Evolutionary conservation across 2,797 vertebrate species (phyloP).

Genomic region (Antennarius maculatus): DNA sequence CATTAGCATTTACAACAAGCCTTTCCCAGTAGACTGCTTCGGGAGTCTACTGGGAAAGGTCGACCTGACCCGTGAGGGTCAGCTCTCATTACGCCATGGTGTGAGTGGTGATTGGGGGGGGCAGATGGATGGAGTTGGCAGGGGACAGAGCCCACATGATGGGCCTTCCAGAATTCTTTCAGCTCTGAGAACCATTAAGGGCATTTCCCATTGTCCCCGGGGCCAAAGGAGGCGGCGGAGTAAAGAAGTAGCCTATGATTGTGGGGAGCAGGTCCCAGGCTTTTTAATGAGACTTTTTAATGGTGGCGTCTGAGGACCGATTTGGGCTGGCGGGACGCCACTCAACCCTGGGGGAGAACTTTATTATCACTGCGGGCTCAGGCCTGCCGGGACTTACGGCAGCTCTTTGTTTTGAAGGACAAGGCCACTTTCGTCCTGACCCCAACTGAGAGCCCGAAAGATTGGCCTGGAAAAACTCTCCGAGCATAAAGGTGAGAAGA

Average conservation of each 20-base stretch:
- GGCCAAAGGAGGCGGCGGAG: slow-evolving; percentile 52
- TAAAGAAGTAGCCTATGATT: slow-evolving; percentile 63
- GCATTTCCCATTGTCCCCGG: slow-evolving; percentile 66
- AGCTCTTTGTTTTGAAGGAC: slow-evolving; percentile 66
- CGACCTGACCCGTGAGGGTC: slow-evolving; percentile 28
- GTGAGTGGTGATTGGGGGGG: slow-evolving; percentile 24
- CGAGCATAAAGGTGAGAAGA: slow-evolving; percentile 42
- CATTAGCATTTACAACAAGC: slow-evolving; percentile 46
- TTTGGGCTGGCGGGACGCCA: slow-evolving; percentile 47
- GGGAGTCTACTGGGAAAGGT: no score
- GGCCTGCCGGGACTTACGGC: slow-evolving; percentile 34
- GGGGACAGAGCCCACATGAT: slow-evolving; percentile 57
- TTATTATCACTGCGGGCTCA: slow-evolving; percentile 57
- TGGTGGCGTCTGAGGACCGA: slow-evolving; percentile 54
- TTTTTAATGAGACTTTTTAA: slow-evolving; percentile 73
- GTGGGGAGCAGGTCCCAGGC: slow-evolving; percentile 43
- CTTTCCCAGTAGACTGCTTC: slow-evolving; percentile 9
- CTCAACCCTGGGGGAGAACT: slow-evolving; percentile 46
- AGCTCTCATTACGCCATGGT: slow-evolving; percentile 23
- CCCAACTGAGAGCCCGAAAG: slow-evolving; percentile 9
- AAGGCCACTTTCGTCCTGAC: slow-evolving; percentile 56
- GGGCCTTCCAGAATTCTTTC: slow-evolving; percentile 62
- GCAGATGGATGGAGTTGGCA: slow-evolving; percentile 53
- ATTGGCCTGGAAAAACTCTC: not conserved
- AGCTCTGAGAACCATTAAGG: slow-evolving; percentile 62